Base-by-base conservation (phyloP, 1,140 invertebrate genomes). In the Scaptomyza pallida region DNA sequence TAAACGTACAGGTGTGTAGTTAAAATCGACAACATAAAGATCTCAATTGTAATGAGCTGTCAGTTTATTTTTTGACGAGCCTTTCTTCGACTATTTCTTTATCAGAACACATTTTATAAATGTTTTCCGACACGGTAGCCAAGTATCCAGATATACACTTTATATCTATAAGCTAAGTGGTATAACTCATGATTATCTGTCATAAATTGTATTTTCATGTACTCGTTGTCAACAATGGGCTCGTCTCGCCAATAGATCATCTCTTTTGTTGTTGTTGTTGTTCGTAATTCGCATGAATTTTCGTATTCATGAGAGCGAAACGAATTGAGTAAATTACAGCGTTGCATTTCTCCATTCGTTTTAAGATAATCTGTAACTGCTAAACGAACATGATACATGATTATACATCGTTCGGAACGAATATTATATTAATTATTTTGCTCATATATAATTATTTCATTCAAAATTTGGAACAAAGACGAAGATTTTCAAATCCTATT, bases 251-350 rank as follows among this genome's bases (percentile, higher is more conserved):
- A 40, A 47, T 54, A 61, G 30, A 43, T 63, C 23, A 59, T 48
- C 40, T 43, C 64, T 78, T 45, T n/a, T n/a, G n/a, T n/a, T n/a
- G n/a, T n/a, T n/a, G n/a, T n/a, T n/a, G n/a, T n/a, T 59, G 51
- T 64, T 63, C 13, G 5, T 21, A 43, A 64, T 65, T 82, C 50
- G 13, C 35, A 33, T 13, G 54, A 52, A 75, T 67, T 67, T 68
- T 67, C n/a, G 41, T 61, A 60, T 59, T 35, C 62, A 55, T 60
- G 76, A 78, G 78, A 81, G 68, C 63, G 78, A 55, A 81, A 73
- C 72, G 43, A 44, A 23, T 52, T 55, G 62, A 45, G 72, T n/a
- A 37, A 76, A 81, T 68, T 56, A 68, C 67, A 37, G 37, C 35
- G 37, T 54, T 69, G 35, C 51, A 54, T 55, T 37, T n/a, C n/a